Evolutionary conservation across 1,140 invertebrate species (phyloP), one percentile per base, ranked within the genome.

Genomic region (Hyposmocoma kahamanoa): DNA sequence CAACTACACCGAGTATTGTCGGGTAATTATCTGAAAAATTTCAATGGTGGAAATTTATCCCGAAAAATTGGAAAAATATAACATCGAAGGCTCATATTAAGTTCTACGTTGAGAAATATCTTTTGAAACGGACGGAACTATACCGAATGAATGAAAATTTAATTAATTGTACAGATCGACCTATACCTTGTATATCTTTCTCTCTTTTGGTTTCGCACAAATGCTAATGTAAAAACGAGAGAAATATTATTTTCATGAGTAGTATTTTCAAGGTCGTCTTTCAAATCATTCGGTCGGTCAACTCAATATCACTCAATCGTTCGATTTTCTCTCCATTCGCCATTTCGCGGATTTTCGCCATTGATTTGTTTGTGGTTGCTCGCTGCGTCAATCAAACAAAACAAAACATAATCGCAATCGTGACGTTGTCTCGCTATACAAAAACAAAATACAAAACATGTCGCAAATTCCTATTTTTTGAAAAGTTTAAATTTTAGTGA

Each of bases 381-480:
- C 32, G 32, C 11, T 17, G 32, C 15, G 6, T 36, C 32, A 36
- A 36, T 36, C 32, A 36, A 17, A 13, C 32, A 63, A 67, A 67
- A 63, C 63, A 70, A 70, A 67, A 63, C 56, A 67, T 43, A 52
- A 60, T 58, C 58, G 58, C 42, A 41, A 30, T 26, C 41, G 26
- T 54, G 55, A 47, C 45, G 46, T 50, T 61, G 53, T 54, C 55
- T 36, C 32, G 32, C 32, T 36, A 36, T 36, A 36, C 32, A 36
- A 56, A 53, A 67, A 67, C 62, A 64, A 50, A 62, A 63, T 62
- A 62, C 58, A 60, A 68, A 63, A 68, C 50, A 62, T 67, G 59
- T 59, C 48, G 43, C 42, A 53, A 51, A 49, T 28, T 53, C 36
- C 47, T 58, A 57, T 39, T 61, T 59, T 59, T 60, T 59, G 49